Evolutionary conservation across 2,797 vertebrate species (phyloP).

Genomic region (Emydoidea blandingii): DNA sequence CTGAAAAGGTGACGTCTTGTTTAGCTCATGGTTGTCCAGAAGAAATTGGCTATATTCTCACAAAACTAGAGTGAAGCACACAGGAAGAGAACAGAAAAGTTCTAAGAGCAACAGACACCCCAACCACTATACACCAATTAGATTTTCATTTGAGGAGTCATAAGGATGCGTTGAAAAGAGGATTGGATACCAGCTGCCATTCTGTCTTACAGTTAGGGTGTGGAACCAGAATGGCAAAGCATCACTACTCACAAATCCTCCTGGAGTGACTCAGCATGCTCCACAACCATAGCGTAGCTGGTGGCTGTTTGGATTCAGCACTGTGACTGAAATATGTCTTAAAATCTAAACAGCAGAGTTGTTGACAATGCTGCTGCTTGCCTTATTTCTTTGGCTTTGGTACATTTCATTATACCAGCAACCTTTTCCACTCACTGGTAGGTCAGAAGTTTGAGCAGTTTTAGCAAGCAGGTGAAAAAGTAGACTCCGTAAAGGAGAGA

Average conservation of each 20-base stretch:
- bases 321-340: background rate
- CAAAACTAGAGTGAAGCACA: background rate
- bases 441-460: background rate
- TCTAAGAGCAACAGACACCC: background rate
- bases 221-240: background rate
- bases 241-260: background rate
- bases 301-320: background rate
- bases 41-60: background rate
- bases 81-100: background rate
- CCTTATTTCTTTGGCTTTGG: background rate
- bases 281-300: background rate
- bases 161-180: rapidly evolving
- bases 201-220: background rate
- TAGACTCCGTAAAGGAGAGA: background rate
- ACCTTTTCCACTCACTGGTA: background rate
- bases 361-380: background rate
- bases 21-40: background rate
- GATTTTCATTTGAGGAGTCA: background rate
- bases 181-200: background rate
- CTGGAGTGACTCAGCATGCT: background rate
- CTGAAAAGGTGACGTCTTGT: background rate
- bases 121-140: background rate
- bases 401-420: background rate
- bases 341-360: background rate
- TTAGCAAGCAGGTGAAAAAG: background rate